Conservation (phyloP, 2,113 vertebrate genomes). For the Dermatemys mawii region DNA sequence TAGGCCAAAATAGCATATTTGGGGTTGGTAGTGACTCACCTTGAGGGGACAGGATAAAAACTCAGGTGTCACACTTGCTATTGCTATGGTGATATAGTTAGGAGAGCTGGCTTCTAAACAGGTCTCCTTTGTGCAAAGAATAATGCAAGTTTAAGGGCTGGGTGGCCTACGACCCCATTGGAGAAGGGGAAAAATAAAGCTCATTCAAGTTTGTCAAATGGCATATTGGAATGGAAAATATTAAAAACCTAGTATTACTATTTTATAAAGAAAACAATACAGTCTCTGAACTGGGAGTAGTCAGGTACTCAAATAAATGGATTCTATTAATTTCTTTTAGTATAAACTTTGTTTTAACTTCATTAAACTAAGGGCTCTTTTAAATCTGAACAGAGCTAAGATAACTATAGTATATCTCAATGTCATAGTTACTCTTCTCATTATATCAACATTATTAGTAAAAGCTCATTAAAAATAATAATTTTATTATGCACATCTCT, state of each 20-base stretch:
- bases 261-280: background rate
- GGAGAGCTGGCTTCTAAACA: background rate
- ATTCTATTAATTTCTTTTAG: background rate
- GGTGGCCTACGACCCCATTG: background rate
- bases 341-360: background rate
- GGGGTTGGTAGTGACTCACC: background rate
- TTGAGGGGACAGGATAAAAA: background rate
- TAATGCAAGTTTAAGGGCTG: background rate
- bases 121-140: accelerated
- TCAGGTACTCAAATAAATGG: background rate
- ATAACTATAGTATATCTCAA: background rate
- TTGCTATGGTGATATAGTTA: background rate
- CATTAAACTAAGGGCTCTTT: background rate
- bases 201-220: background rate
- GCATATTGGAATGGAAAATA: accelerated
- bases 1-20: background rate
- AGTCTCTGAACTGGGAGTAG: background rate
- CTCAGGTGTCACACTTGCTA: background rate
- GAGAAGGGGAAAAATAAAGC: background rate
- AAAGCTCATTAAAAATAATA: conserved; percentile 26
- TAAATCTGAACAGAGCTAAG: background rate
- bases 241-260: background rate
- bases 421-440: background rate
- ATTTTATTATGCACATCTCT: background rate
- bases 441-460: background rate